Evolutionary conservation across 1,140 invertebrate species (phyloP).

Genomic region (Limonius californicus): DNA sequence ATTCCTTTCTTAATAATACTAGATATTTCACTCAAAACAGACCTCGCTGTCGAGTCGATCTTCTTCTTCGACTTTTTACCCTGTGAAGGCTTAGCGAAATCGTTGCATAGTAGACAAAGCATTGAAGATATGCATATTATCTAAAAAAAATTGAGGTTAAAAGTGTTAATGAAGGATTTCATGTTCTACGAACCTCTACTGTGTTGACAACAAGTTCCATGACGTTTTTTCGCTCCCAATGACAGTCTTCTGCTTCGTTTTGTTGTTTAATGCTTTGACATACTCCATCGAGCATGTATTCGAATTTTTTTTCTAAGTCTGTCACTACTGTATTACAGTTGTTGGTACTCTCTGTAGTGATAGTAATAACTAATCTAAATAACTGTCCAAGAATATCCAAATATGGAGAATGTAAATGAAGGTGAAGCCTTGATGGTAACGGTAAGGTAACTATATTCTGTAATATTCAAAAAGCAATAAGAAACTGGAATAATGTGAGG

Average conservation of each 20-base stretch:
- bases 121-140: slow-evolving; percentile 32
- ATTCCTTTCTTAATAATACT: slow-evolving; percentile 32
- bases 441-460: slow-evolving; percentile 36
- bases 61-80: slow-evolving; percentile 36
- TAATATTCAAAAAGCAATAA: not conserved
- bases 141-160: slow-evolving; percentile 31
- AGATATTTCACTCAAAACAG: slow-evolving; percentile 22
- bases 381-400: slow-evolving; percentile 28
- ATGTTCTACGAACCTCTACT: slow-evolving; percentile 40
- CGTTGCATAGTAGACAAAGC: slow-evolving; percentile 35
- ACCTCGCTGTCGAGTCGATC: slow-evolving; percentile 28
- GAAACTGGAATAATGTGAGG: not conserved
- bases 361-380: slow-evolving; percentile 31
- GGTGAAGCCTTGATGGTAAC: slow-evolving; percentile 37
- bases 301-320: slow-evolving; percentile 25
- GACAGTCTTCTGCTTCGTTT: slow-evolving; percentile 26
- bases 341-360: slow-evolving; percentile 25
- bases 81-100: slow-evolving; percentile 33
- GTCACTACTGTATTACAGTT: slow-evolving; percentile 22
- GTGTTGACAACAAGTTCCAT: slow-evolving; percentile 38
- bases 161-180: not conserved
- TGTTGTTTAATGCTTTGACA: slow-evolving; percentile 7
- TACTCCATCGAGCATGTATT: slow-evolving; percentile 24
- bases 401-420: slow-evolving; percentile 31
- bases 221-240: slow-evolving; percentile 28